Percentiles rank a stretch among this genome's conserved stretches.
These are phyloP conservation scores for Octodon degus DNA, from an alignment of 2,113 vertebrate species.

Conservation along the genomic window DNA sequence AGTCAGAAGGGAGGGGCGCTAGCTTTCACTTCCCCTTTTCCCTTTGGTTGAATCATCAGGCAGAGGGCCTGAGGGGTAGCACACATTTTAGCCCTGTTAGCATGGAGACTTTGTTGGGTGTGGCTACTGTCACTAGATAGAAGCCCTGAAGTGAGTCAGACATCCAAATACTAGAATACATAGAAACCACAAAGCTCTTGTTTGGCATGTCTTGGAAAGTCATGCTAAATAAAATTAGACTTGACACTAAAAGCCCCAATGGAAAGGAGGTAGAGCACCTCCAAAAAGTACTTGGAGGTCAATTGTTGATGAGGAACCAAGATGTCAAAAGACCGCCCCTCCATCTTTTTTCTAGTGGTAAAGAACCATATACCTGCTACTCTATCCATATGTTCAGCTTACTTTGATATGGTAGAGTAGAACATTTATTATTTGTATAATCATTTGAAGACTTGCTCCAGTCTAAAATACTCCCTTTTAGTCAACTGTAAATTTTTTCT, in stretches of 20 bases:
- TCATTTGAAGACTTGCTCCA: background rate
- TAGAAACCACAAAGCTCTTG: slow-evolving; percentile 68
- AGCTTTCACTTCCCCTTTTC: slow-evolving; percentile 75
- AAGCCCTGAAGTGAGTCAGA: slow-evolving; percentile 77
- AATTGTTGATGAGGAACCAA: background rate
- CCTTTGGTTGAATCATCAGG: slow-evolving; percentile 67
- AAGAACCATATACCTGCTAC: background rate
- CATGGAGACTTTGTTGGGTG: slow-evolving; percentile 73
- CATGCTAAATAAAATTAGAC: slow-evolving; percentile 71
- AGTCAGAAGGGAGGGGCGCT: slow-evolving; percentile 78
- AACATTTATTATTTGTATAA: background rate
- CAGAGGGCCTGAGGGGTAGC: slow-evolving; percentile 65
- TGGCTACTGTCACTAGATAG: slow-evolving; percentile 75
- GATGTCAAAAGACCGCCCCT: background rate
- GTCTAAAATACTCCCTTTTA: slow-evolving; percentile 5
- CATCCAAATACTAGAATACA: slow-evolving; percentile 79
- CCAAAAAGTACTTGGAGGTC: slow-evolving; percentile 30
- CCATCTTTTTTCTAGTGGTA: slow-evolving; percentile 3
- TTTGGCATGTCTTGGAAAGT: slow-evolving; percentile 75
- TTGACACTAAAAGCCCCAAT: slow-evolving; percentile 51
- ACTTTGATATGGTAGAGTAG: background rate
- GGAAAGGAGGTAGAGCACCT: background rate
- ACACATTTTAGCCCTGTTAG: slow-evolving; percentile 71
- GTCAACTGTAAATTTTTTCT: slow-evolving; percentile 16
- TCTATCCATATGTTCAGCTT: background rate